These are phyloP conservation scores for Phengaris arion DNA, from an alignment of 2,888 invertebrate genomes.

Conservation along the genomic window DNA sequence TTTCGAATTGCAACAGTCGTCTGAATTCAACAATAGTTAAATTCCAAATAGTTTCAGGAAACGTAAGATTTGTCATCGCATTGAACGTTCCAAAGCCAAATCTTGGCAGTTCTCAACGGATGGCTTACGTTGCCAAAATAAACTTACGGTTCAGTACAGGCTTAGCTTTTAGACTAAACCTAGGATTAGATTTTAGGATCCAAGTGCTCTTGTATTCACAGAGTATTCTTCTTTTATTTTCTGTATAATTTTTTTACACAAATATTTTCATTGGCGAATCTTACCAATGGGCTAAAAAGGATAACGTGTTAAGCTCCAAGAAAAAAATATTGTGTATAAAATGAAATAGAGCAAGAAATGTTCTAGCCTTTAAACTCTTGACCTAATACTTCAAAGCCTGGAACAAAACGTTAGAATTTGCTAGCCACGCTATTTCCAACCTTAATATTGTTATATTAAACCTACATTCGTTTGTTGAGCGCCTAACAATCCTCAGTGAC, in stretches of 20 bases:
- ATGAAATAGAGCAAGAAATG: conserved; percentile 2
- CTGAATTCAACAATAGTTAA: background rate
- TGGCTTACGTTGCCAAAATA: conserved; percentile 30
- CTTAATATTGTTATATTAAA: background rate
- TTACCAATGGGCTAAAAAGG: no score
- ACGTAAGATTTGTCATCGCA: conserved; percentile 20
- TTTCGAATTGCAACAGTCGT: background rate
- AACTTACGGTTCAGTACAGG: conserved; percentile 29
- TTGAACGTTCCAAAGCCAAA: conserved; percentile 16
- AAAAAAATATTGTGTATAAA: background rate
- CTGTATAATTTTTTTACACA: background rate
- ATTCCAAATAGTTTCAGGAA: conserved; percentile 13
- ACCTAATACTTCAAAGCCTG: conserved; percentile 8
- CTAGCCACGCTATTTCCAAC: background rate
- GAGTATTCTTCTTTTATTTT: background rate
- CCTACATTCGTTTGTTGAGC: background rate
- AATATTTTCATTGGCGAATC: background rate
- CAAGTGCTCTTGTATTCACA: background rate
- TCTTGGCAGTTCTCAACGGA: conserved; percentile 31
- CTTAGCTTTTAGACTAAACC: conserved; percentile 20
- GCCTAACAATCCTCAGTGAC: background rate
- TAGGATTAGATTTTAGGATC: conserved; percentile 1
- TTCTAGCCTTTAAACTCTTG: conserved; percentile 9
- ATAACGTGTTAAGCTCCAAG: background rate
- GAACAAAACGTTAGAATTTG: background rate